These are phyloP conservation scores for Diabrotica undecimpunctata DNA, from an alignment of 1,140 invertebrate genomes.

Conservation along the genomic window DNA sequence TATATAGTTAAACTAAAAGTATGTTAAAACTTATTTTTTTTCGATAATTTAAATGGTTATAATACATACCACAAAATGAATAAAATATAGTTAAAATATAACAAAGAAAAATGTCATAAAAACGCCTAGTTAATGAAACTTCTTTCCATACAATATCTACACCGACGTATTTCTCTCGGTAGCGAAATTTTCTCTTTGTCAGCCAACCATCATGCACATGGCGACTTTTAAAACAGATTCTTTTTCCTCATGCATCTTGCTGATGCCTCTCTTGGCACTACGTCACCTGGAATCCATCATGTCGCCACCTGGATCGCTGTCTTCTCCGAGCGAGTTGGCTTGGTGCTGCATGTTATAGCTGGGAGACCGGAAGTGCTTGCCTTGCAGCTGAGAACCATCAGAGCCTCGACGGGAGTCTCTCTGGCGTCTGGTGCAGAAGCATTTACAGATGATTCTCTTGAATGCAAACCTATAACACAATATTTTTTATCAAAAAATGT, in stretches of 20 bases:
- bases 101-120: no score
- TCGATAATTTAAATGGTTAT: no score
- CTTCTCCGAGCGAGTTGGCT: conserved; percentile 50
- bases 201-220: conserved; percentile 36
- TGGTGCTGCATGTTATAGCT: conserved; percentile 49
- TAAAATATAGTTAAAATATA: no score
- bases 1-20: no score
- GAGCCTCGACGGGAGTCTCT: conserved; percentile 56
- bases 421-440: conserved; percentile 57
- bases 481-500: no score
- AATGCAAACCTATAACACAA: conserved; percentile 63
- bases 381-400: conserved; percentile 60
- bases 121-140: no score
- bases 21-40: no score
- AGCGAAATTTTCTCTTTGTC: conserved; percentile 16
- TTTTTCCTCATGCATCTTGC: conserved; percentile 25
- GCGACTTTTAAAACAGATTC: conserved; percentile 41
- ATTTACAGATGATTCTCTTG: conserved; percentile 84
- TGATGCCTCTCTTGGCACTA: conserved; percentile 32
- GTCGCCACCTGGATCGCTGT: conserved; percentile 53
- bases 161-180: no score
- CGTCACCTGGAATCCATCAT: conserved; percentile 56
- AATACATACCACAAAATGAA: no score
- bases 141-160: no score
- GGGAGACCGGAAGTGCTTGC: conserved; percentile 50